A percentile compares a stretch with the other conserved stretches of the same genome.
These are phyloP conservation scores for Caenorhabditis sp. DNA, from an alignment of 2,888 invertebrate genomes.

Conservation along the genomic window DNA sequence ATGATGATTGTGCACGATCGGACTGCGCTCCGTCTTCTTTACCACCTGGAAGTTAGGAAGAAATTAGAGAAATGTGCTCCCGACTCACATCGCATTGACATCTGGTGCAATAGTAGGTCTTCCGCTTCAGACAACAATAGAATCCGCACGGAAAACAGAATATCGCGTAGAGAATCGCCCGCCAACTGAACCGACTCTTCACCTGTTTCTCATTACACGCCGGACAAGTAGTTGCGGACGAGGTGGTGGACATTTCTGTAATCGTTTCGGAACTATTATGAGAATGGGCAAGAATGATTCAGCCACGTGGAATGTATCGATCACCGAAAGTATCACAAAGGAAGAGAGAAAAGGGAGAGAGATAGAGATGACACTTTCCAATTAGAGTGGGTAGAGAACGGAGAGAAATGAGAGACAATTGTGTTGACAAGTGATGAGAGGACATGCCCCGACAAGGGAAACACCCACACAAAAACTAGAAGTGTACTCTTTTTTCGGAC, in stretches of 20 bases:
- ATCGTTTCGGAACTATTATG: background rate
- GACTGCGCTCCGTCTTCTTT: slow-evolving; percentile 22
- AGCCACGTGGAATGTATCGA: background rate
- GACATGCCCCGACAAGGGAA: background rate
- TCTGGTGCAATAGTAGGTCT: slow-evolving; percentile 61
- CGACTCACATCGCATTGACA: slow-evolving; percentile 73
- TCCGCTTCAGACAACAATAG: slow-evolving; percentile 70
- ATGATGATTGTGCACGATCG: background rate
- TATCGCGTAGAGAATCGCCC: slow-evolving; percentile 71
- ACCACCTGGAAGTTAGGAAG: slow-evolving; percentile 52
- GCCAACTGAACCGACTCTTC: slow-evolving; percentile 58
- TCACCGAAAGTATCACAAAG: background rate
- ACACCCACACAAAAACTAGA: no score
- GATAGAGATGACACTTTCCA: background rate
- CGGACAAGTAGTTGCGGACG: slow-evolving; percentile 49
- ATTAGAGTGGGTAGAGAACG: background rate
- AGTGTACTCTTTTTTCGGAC: background rate
- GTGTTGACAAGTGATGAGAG: slow-evolving; percentile 1
- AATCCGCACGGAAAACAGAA: slow-evolving; percentile 77
- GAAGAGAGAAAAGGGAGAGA: background rate
- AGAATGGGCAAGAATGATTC: background rate
- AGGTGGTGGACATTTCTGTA: slow-evolving; percentile 24
- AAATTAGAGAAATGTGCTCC: background rate
- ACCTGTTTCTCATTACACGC: slow-evolving; percentile 56
- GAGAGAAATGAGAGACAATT: background rate